Percentiles rank a stretch among this genome's conserved stretches.
These are phyloP conservation scores for cat (Felis catus) DNA, from an alignment of 2,113 vertebrate species.

Conservation along the genomic window DNA sequence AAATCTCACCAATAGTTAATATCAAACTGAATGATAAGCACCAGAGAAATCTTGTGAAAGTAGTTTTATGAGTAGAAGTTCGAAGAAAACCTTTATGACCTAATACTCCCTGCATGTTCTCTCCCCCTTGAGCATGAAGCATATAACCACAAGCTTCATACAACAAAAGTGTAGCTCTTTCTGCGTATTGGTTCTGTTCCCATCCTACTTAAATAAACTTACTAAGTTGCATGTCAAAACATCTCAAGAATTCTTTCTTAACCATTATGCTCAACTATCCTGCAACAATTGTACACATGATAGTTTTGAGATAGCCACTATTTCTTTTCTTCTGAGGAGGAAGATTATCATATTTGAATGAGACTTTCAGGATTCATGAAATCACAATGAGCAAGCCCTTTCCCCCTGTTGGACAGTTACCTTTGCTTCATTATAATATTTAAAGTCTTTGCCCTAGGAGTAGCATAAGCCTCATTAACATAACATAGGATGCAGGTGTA, in stretches of 20 bases:
- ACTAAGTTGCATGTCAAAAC: not conserved
- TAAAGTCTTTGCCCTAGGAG: not conserved
- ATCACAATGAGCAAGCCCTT: not conserved
- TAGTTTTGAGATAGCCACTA: not conserved
- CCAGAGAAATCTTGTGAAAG: not conserved
- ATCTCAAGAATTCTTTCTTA: not conserved
- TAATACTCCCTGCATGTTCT: not conserved
- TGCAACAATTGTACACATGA: not conserved
- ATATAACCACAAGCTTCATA: not conserved
- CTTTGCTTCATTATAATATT: not conserved
- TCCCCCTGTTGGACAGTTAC: not conserved
- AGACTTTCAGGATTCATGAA: not conserved
- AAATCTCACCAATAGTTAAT: not conserved
- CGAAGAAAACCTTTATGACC: not conserved
- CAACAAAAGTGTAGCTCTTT: not conserved
- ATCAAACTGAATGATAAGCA: not conserved
- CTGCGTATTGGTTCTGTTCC: not conserved
- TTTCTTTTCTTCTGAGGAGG: not conserved
- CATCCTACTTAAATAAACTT: not conserved
- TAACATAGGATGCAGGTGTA: not conserved
- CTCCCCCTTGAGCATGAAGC: not conserved
- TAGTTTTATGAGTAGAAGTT: not conserved
- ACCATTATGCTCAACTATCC: not conserved
- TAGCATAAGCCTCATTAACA: not conserved
- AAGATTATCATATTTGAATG: not conserved